Evolutionary conservation across 2,888 invertebrate species (phyloP).

Genomic region (Clivina fossor): DNA sequence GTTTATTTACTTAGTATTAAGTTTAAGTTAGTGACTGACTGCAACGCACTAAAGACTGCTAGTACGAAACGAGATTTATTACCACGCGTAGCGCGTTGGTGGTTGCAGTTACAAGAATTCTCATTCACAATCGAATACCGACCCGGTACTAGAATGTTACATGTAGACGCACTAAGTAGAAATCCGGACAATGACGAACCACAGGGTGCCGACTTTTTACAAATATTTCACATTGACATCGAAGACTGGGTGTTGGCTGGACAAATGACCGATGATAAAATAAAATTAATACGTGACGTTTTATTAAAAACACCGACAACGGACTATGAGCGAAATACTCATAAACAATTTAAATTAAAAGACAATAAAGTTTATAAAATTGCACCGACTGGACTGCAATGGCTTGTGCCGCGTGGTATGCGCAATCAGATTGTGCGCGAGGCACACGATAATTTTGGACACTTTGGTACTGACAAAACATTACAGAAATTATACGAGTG

Average conservation of each 20-base stretch:
- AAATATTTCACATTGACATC: slow-evolving; percentile 16
- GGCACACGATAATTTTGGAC: not conserved
- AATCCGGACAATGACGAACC: slow-evolving; percentile 4
- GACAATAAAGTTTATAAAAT: slow-evolving; percentile 17
- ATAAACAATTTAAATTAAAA: slow-evolving; percentile 8
- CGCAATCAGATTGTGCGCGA: not conserved
- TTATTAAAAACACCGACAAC: slow-evolving; percentile 2
- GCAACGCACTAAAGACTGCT: slow-evolving; percentile 24
- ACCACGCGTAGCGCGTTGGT: slow-evolving; percentile 40
- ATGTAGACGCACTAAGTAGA: slow-evolving; percentile 43
- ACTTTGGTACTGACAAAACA: not conserved
- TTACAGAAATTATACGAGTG: no score
- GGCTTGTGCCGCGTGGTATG: slow-evolving; percentile 32
- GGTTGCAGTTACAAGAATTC: slow-evolving; percentile 42
- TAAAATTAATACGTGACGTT: slow-evolving; percentile 4
- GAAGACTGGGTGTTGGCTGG: slow-evolving; percentile 9
- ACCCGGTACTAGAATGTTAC: slow-evolving; percentile 42
- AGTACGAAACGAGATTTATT: slow-evolving; percentile 1
- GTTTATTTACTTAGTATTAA: slow-evolving; percentile 44
- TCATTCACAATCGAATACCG: slow-evolving; percentile 41
- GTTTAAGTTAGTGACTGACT: slow-evolving; percentile 45
- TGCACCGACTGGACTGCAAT: slow-evolving; percentile 31
- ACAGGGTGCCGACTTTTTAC: slow-evolving; percentile 36
- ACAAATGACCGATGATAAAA: slow-evolving; percentile 14
- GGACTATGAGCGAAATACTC: slow-evolving; percentile 7